Conservation (phyloP, 2,888 invertebrate genomes). For the Blera fallax region DNA sequence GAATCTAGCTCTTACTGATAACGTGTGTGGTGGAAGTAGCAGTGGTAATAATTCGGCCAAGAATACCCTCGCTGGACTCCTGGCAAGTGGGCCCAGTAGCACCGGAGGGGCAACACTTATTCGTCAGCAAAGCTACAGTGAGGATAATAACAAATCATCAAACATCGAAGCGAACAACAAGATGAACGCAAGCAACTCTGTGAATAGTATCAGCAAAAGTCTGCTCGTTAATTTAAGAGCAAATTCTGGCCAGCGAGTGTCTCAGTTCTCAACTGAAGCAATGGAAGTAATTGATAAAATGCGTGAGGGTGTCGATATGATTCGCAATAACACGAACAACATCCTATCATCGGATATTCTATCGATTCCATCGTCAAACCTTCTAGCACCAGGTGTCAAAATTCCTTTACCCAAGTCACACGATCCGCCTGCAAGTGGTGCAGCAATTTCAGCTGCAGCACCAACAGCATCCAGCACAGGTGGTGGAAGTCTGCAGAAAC, state of each 20-base stretch:
- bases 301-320: constrained; percentile 87
- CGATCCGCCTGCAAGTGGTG: constrained; percentile 54
- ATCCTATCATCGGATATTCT: constrained; percentile 88
- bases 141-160: constrained; percentile 83
- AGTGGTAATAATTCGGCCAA: constrained; percentile 83
- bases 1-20: constrained; percentile 87
- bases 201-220: constrained; percentile 79
- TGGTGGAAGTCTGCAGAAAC: constrained; percentile 32
- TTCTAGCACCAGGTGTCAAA: constrained; percentile 81
- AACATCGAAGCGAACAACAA: constrained; percentile 81
- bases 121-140: constrained; percentile 81
- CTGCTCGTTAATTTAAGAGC: constrained; percentile 79
- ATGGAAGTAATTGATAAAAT: constrained; percentile 87
- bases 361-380: constrained; percentile 83
- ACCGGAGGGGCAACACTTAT: constrained; percentile 74
- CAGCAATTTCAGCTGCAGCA: constrained; percentile 43
- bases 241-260: constrained; percentile 75
- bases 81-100: constrained; percentile 80
- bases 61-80: constrained; percentile 76
- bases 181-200: constrained; percentile 81
- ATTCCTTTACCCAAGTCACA: constrained; percentile 82
- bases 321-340: constrained; percentile 90
- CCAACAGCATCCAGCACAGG: constrained; percentile 40
- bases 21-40: constrained; percentile 84
- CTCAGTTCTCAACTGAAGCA: constrained; percentile 83